Evolutionary conservation across 2,113 vertebrate species (phyloP).

Genomic region (Erythrolamprus reginae): DNA sequence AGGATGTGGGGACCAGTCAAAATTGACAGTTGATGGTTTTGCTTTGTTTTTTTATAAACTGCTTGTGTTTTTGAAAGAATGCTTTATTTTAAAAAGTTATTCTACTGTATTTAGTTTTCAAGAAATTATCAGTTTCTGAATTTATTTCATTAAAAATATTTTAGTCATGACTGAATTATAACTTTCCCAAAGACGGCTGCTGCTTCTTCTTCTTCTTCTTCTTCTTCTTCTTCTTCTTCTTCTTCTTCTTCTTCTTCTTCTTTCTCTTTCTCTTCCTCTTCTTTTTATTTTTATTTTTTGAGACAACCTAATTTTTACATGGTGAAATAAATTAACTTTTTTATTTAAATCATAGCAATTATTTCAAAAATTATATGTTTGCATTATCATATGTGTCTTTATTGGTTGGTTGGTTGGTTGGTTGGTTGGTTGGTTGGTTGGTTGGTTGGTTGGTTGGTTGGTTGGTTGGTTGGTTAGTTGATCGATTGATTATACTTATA

Average conservation of each 20-base stretch:
- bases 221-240: neutral
- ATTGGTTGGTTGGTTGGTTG: no score
- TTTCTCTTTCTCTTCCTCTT: neutral
- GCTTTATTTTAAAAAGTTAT: neutral
- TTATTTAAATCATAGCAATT: neutral
- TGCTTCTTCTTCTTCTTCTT: neutral
- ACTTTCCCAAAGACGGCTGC: neutral
- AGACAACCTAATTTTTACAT: neutral
- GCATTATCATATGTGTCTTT: neutral
- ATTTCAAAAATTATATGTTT: neutral
- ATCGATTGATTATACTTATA: no score
- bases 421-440: no score
- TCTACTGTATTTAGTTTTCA: neutral
- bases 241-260: neutral
- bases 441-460: no score
- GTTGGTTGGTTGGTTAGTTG: no score
- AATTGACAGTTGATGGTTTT: neutral
- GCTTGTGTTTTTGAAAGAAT: neutral
- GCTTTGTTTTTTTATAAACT: neutral
- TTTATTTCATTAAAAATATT: neutral
- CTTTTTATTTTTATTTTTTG: neutral
- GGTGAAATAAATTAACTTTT: neutral
- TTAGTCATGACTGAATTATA: neutral
- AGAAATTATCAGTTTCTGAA: neutral
- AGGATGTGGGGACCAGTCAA: fast-evolving